phyloP scores from a whole-genome alignment of 2,888 invertebrate species.

The Pollenia amentaria region DNA sequence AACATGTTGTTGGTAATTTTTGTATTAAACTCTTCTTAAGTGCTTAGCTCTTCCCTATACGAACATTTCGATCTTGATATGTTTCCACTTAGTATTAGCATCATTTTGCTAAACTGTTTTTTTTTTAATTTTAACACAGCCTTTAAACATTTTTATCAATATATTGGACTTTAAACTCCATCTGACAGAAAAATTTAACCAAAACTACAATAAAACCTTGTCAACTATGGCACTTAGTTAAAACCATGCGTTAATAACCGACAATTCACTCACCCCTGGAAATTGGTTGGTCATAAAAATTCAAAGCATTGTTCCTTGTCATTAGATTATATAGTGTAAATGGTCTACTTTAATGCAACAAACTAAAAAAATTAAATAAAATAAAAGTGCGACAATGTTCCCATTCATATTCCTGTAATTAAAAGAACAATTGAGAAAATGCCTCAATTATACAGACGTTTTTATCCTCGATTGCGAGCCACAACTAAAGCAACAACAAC shows the following conservation, averaged over 20 bases:
- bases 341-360: conserved; percentile 1
- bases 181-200: not conserved
- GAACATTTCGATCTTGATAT: too few species aligned
- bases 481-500: not conserved
- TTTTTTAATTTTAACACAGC: too few species aligned
- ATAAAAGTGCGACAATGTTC: conserved; percentile 5
- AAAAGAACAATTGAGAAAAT: conserved; percentile 68
- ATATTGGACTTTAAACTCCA: not conserved
- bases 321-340: conserved; percentile 52
- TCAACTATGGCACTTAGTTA: conserved; percentile 14
- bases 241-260: conserved; percentile 20
- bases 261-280: not conserved
- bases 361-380: not conserved
- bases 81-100: too few species aligned
- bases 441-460: conserved; percentile 52
- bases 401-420: conserved; percentile 60
- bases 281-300: not conserved
- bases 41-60: too few species aligned
- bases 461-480: conserved; percentile 26
- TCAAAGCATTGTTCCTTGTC: conserved; percentile 51
- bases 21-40: too few species aligned
- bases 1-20: too few species aligned
- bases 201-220: conserved; percentile 22
- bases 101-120: too few species aligned
- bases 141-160: not conserved